A percentile compares a stretch with the other conserved stretches of the same genome.
Conservation (phyloP, 1,140 invertebrate genomes). For the Adoxophyes honmai region DNA sequence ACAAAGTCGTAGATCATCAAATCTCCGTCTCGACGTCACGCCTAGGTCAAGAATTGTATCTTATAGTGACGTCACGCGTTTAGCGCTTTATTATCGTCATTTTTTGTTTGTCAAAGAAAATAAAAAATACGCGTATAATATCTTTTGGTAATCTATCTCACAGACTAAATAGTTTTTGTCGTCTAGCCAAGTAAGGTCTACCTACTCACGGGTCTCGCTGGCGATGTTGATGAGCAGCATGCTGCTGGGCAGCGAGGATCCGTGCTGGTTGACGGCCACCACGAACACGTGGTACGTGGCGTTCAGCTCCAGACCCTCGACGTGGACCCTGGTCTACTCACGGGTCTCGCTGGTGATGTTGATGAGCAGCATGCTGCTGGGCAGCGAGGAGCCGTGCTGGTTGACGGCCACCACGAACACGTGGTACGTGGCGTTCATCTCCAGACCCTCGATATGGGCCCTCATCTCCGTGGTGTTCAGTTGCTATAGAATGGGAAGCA, state of each 20-base stretch:
- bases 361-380: constrained; percentile 86
- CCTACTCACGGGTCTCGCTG: constrained; percentile 77
- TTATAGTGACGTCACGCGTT: too few relatives aligned
- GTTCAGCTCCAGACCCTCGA: constrained; percentile 80
- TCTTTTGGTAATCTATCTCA: too few relatives aligned
- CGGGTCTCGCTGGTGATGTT: constrained; percentile 82
- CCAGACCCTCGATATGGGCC: constrained; percentile 79
- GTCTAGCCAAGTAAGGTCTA: too few relatives aligned
- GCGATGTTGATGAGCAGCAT: constrained; percentile 85
- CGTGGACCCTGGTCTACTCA: constrained; percentile 66
- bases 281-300: constrained; percentile 87
- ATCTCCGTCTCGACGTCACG: too few relatives aligned
- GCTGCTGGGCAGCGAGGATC: constrained; percentile 87
- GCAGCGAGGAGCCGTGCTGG: constrained; percentile 84
- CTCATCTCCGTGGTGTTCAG: constrained; percentile 81
- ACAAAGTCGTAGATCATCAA: too few relatives aligned
- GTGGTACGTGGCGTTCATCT: constrained; percentile 82
- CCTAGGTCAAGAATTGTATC: too few relatives aligned
- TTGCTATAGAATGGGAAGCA: constrained; percentile 78
- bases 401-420: constrained; percentile 87
- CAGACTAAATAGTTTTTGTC: too few relatives aligned
- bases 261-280: constrained; percentile 83
- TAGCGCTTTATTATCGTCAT: too few relatives aligned
- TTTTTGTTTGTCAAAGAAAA: too few relatives aligned
- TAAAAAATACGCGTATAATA: too few relatives aligned